Base-by-base conservation (phyloP, 2,888 invertebrate genomes). In the Aphodius sticticus region DNA sequence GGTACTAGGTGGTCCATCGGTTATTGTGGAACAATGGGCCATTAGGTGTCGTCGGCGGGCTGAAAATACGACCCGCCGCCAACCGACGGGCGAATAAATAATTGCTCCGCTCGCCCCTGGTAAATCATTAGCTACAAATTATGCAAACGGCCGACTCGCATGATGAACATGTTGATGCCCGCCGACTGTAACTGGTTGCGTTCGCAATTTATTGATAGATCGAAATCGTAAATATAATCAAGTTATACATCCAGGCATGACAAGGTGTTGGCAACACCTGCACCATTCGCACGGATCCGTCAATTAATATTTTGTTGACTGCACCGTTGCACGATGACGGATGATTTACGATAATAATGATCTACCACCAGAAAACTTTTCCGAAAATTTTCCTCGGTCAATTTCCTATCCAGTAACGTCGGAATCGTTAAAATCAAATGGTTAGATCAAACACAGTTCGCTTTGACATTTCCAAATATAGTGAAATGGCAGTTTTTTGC, bases 41-140 rank as follows among this genome's bases (percentile, higher is more conserved):
- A 53, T 53, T 53, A 53, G 53, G 53, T 53, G 53, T 53, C 12
- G 53, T 53, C 7, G 53, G 53, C 12, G 9, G 7, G 6, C 53
- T 9, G 12, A 53, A 53, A 9, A 53, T 53, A 53, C 53, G 53
- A 12, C 53, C 53, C 12, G 53, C 53, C 7, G 12, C 3, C 53
- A 12, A 9, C 53, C 53, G 53, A 53, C 53, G 53, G 12, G 53
- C 53, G 53, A 12, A 53, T 53, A 53, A 53, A 53, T 53, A 53
- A 53, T 53, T 53, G 53, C 12, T 12, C 53, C 7, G 53, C 53
- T 53, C 53, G 53, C 53, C 53, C 12, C 53, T 53, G 53, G 53
- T 53, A 53, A 53, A 53, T 53, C 53, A 53, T 53, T 53, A 53
- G 53, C 53, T 53, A 53, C 53, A 53, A 53, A 53, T 53, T 53